A percentile compares a stretch with the other conserved stretches of the same genome.
Conservation (phyloP, 2,888 invertebrate species). For the Pteria penguin region DNA sequence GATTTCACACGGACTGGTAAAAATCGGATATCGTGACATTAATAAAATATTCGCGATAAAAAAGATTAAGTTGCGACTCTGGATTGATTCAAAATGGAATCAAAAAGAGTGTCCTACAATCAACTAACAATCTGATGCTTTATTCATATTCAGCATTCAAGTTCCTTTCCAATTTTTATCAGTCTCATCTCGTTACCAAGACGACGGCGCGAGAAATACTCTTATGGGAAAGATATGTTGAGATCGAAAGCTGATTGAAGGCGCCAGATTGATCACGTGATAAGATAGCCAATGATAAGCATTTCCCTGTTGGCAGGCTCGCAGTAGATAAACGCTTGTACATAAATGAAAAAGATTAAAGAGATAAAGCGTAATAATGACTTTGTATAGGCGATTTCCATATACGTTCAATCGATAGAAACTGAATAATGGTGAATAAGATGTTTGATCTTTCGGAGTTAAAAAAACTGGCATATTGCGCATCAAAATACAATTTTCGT, state of each 20-base stretch:
- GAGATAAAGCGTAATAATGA: constrained; percentile 39
- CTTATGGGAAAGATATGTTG: constrained; percentile 45
- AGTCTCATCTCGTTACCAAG: constrained; percentile 42
- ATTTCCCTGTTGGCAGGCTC: constrained; percentile 39
- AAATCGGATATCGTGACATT: not conserved
- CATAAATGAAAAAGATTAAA: constrained; percentile 45
- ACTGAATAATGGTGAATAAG: too few species aligned
- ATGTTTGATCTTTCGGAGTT: too few species aligned
- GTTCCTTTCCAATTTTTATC: constrained; percentile 34
- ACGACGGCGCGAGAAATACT: constrained; percentile 43
- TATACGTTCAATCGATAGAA: constrained; percentile 42
- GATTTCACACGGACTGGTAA: too few species aligned
- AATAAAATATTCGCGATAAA: not conserved
- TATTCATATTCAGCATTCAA: constrained; percentile 35
- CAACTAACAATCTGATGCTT: constrained; percentile 30
- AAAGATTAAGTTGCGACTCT: too few species aligned
- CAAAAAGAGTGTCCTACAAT: not conserved
- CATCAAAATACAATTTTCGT: too few species aligned
- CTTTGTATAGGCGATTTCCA: constrained; percentile 32
- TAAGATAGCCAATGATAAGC: constrained; percentile 45
- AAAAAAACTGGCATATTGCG: too few species aligned
- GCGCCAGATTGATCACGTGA: constrained; percentile 48
- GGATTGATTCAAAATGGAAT: constrained; percentile 6
- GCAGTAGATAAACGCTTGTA: constrained; percentile 42
- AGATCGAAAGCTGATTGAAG: constrained; percentile 39